These are phyloP conservation scores for Leiothrix lutea DNA, from an alignment of 2,113 vertebrate species.

Conservation along the genomic window DNA sequence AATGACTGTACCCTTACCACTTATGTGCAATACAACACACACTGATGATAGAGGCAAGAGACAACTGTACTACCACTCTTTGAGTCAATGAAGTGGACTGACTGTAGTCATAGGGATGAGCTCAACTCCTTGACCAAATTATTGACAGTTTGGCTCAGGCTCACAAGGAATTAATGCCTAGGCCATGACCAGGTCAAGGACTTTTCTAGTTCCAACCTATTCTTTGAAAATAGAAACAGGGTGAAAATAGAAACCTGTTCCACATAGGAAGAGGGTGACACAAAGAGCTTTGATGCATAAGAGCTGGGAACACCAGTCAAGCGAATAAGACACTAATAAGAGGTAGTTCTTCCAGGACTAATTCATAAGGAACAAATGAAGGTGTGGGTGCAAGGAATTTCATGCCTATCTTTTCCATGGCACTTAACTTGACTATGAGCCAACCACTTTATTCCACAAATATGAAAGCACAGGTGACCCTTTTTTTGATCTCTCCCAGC, in stretches of 20 bases:
- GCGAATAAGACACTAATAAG: neutral
- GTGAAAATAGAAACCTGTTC: too few relatives aligned
- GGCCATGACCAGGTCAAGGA: neutral
- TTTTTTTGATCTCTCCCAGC: neutral
- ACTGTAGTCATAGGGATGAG: neutral
- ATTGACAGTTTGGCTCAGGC: neutral
- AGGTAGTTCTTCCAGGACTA: neutral
- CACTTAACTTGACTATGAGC: neutral
- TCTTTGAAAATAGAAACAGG: neutral
- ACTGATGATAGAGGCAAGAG: neutral
- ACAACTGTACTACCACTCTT: neutral
- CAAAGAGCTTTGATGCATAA: neutral
- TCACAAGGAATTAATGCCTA: neutral
- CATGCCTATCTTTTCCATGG: neutral
- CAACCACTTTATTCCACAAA: neutral
- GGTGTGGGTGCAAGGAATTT: neutral
- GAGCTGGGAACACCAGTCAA: neutral
- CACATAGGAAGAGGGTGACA: neutral
- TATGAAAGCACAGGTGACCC: neutral
- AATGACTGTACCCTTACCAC: neutral
- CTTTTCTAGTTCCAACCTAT: neutral
- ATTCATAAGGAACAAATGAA: neutral
- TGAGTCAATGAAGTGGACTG: neutral
- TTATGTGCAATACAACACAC: accelerated
- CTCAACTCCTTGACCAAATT: neutral